Percentiles rank a stretch among this genome's conserved stretches.
These are phyloP conservation scores for Grantiella picta DNA, from an alignment of 2,113 vertebrate genomes.

Conservation along the genomic window DNA sequence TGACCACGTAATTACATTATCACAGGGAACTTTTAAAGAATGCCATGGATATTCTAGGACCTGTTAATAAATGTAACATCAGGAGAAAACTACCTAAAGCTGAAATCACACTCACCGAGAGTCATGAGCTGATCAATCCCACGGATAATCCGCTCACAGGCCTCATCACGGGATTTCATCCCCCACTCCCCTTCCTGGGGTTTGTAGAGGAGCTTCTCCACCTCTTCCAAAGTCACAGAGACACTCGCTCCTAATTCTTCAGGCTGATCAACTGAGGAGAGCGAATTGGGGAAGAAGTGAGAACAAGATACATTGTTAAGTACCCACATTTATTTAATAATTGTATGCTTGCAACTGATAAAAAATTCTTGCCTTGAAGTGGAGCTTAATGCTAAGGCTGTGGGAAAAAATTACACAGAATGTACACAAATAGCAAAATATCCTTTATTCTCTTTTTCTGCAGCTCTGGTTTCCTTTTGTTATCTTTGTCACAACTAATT, in stretches of 20 bases:
- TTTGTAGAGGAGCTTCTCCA: slow-evolving; percentile 89
- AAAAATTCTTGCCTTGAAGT: background rate
- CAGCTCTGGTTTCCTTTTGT: background rate
- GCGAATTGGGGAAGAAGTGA: background rate
- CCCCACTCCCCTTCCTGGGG: slow-evolving; percentile 91
- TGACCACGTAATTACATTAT: background rate
- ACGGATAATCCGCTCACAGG: slow-evolving; percentile 85
- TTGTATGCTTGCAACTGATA: background rate
- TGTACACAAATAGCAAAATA: background rate
- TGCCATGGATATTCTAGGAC: background rate
- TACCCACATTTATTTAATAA: background rate
- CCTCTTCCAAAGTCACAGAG: slow-evolving; percentile 87
- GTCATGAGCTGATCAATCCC: slow-evolving; percentile 89
- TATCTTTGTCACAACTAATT: background rate
- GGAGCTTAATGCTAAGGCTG: background rate
- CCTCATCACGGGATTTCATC: slow-evolving; percentile 80
- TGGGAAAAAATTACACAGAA: background rate
- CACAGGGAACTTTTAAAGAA: background rate
- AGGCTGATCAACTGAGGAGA: slow-evolving; percentile 78
- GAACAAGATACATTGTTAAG: background rate
- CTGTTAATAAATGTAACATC: background rate
- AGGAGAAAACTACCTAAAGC: background rate
- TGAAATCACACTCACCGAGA: slow-evolving; percentile 76
- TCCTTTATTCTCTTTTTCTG: background rate
- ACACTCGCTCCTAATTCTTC: slow-evolving; percentile 85